These are phyloP conservation scores for Phalanger gymnotis DNA, from an alignment of 2,797 vertebrate genomes.

Conservation along the genomic window DNA sequence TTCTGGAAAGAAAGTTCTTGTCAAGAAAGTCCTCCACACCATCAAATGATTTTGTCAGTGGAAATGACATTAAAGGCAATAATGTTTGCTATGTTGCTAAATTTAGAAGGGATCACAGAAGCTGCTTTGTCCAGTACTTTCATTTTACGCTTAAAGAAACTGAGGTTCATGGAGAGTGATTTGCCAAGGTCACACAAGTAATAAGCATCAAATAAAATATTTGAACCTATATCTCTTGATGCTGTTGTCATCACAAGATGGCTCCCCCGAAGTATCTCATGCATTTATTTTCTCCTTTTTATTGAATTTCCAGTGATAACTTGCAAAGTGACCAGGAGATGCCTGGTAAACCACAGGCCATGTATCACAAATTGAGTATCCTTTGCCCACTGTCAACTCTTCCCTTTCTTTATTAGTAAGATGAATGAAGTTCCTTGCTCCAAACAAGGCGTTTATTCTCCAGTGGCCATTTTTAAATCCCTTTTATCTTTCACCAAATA, in stretches of 20 bases:
- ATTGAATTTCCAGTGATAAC: background rate
- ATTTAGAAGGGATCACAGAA: background rate
- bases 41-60: background rate
- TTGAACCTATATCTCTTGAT: background rate
- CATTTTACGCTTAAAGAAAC: background rate
- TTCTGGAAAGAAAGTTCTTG: background rate
- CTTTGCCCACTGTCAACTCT: background rate
- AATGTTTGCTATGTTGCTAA: background rate
- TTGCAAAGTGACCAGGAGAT: background rate
- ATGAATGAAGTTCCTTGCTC: conserved; percentile 1
- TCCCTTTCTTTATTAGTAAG: background rate
- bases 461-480: background rate
- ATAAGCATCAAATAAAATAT: background rate
- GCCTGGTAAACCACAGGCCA: background rate
- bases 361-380: background rate
- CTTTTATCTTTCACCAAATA: conserved; percentile 13
- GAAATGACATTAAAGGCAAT: background rate
- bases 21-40: background rate
- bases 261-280: background rate
- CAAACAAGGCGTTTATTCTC: background rate
- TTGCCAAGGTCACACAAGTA: background rate
- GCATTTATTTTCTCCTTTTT: background rate
- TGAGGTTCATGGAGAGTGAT: background rate
- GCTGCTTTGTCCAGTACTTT: background rate
- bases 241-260: background rate